These are phyloP conservation scores for Drosophila leonis DNA, from an alignment of 2,888 invertebrate species.

Conservation along the genomic window DNA sequence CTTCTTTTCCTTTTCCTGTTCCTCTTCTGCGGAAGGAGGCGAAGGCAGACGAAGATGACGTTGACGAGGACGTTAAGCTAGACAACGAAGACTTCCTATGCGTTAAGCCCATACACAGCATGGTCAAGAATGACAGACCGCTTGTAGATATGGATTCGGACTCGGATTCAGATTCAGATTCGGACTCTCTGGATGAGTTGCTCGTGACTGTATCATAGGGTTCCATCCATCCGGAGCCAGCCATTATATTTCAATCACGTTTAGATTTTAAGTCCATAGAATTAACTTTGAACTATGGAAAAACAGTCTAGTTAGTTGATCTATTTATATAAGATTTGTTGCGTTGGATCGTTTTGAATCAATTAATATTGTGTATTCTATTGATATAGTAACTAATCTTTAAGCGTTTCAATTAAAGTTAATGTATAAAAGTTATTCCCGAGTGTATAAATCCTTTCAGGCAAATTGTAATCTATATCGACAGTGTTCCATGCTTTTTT, in stretches of 20 bases:
- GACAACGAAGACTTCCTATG: constrained; percentile 63
- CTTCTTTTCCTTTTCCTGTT: neutral
- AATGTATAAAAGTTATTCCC: constrained; percentile 7
- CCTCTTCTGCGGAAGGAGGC: neutral
- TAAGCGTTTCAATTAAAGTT: constrained; percentile 45
- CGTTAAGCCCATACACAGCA: constrained; percentile 42
- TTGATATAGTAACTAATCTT: constrained; percentile 37
- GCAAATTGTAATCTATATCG: neutral
- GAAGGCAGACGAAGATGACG: neutral
- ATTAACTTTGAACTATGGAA: neutral
- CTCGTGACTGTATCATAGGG: constrained; percentile 5
- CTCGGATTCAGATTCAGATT: constrained; percentile 36
- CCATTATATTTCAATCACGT: constrained; percentile 25
- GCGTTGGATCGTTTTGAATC: constrained; percentile 38
- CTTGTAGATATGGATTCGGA: constrained; percentile 25
- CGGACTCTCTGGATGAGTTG: neutral
- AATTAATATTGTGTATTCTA: constrained; percentile 26
- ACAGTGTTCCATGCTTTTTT: neutral
- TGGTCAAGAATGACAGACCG: constrained; percentile 19
- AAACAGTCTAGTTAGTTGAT: constrained; percentile 43
- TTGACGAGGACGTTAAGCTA: constrained; percentile 44
- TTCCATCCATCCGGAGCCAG: neutral
- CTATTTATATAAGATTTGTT: constrained; percentile 54
- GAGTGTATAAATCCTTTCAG: neutral
- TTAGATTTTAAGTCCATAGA: constrained; percentile 17